A percentile compares a stretch with the other conserved stretches of the same genome.
Evolutionary conservation across 2,113 vertebrate genomes (phyloP).

Genomic region (Emydocephalus ijimae): DNA sequence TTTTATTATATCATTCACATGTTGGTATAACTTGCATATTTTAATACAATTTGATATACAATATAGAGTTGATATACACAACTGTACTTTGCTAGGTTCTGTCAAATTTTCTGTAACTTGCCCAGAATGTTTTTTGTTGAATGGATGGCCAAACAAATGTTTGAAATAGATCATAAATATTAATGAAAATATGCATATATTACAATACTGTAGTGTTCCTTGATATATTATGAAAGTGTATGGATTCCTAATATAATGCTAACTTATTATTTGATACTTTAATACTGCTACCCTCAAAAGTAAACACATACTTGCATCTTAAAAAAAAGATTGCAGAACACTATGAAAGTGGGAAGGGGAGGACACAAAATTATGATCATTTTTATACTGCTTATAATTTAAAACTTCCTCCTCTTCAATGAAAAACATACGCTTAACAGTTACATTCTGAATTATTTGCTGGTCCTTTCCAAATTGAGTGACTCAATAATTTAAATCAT

Average conservation of each 20-base stretch:
- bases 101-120: neutral
- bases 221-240: constrained; percentile 7
- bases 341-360: neutral
- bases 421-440: neutral
- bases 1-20: neutral
- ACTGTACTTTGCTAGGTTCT: neutral
- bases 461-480: neutral
- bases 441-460: neutral
- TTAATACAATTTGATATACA: neutral
- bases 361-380: neutral
- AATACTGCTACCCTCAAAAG: constrained; percentile 3
- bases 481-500: neutral
- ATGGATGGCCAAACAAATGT: neutral
- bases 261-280: constrained; percentile 4
- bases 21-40: neutral
- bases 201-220: neutral
- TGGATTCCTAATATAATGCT: neutral
- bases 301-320: neutral
- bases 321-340: neutral
- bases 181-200: constrained; percentile 17
- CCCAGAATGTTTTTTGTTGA: neutral
- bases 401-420: neutral
- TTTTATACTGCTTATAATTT: constrained; percentile 10
- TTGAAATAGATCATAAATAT: neutral
- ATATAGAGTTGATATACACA: neutral